These are phyloP conservation scores for Mustelus asterias DNA, from an alignment of 2,113 vertebrate genomes.

Conservation along the genomic window DNA sequence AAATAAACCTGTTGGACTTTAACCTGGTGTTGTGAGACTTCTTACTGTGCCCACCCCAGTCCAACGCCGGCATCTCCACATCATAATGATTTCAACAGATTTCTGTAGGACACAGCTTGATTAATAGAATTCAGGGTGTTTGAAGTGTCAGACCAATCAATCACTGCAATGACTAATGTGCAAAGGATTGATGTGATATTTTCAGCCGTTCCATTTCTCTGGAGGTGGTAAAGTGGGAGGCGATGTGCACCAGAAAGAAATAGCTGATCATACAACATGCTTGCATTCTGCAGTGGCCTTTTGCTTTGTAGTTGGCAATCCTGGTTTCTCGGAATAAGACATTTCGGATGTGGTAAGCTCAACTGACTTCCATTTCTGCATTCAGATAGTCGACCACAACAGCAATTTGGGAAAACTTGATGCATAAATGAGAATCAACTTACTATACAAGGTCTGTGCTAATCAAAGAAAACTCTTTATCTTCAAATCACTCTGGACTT, in stretches of 20 bases:
- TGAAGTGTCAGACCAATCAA: neutral
- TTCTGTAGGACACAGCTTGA: neutral
- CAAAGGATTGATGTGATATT: neutral
- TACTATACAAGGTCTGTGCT: neutral
- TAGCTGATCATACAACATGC: neutral
- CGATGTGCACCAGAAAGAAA: neutral
- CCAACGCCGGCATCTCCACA: too few species aligned
- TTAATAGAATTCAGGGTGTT: neutral
- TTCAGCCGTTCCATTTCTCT: neutral
- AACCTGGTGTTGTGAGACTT: too few species aligned
- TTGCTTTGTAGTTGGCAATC: conserved; percentile 15
- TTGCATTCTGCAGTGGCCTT: neutral
- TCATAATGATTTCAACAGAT: neutral
- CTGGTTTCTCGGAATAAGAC: neutral
- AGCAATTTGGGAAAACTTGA: neutral
- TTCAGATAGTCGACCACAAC: conserved; percentile 7
- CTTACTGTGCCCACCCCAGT: too few species aligned
- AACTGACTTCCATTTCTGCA: neutral
- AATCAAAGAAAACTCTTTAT: neutral
- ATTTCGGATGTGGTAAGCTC: neutral
- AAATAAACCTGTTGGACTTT: too few species aligned
- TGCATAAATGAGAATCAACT: conserved; percentile 14
- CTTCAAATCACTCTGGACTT: neutral
- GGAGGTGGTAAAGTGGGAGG: neutral
- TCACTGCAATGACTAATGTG: neutral